A percentile compares a stretch with the other conserved stretches of the same genome.
These are phyloP conservation scores for Ectobius pallidus DNA, from an alignment of 2,888 invertebrate species.

Conservation along the genomic window DNA sequence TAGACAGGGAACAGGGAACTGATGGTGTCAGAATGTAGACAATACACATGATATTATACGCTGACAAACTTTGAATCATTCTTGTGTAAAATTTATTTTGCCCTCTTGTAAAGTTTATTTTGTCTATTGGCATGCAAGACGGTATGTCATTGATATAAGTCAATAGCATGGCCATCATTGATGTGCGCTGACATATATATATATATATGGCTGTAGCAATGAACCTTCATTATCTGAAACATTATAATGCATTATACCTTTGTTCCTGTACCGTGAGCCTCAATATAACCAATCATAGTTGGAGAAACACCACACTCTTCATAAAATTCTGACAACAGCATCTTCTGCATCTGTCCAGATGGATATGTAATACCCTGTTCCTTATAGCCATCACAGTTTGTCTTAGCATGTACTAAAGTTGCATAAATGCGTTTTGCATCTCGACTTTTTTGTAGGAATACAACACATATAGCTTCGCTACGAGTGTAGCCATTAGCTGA, in stretches of 20 bases:
- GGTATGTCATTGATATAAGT: no score
- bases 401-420: conserved; percentile 61
- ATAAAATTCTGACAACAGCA: conserved; percentile 62
- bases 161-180: no score
- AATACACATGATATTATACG: no score
- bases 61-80: no score
- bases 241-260: conserved; percentile 47
- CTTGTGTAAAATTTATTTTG: no score
- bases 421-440: conserved; percentile 60
- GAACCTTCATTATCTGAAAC: no score
- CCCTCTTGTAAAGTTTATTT: no score
- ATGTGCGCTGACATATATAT: no score
- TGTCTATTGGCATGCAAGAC: no score
- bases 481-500: conserved; percentile 79
- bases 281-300: conserved; percentile 63
- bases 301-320: conserved; percentile 65
- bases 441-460: conserved; percentile 72
- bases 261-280: conserved; percentile 72
- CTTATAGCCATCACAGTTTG: conserved; percentile 67
- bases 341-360: conserved; percentile 59
- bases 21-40: no score
- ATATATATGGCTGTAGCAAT: no score
- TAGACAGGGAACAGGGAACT: no score
- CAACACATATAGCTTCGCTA: conserved; percentile 76
- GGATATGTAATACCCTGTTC: conserved; percentile 73